phyloP scores from a whole-genome alignment of 2,888 invertebrate species.

The Nephrotoma flavescens region DNA sequence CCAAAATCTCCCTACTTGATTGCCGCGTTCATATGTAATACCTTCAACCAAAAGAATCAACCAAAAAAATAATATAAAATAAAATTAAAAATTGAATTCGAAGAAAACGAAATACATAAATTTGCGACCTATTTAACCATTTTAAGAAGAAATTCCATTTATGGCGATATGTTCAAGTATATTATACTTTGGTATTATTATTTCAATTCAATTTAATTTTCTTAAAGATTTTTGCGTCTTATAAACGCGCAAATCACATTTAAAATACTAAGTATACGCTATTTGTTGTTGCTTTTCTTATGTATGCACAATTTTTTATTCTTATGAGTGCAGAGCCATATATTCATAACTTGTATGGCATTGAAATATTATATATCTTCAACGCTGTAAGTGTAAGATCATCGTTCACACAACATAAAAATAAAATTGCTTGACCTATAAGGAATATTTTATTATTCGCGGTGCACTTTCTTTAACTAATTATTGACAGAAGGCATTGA shows the following conservation, averaged over 20 bases:
- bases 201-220: background rate
- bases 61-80: background rate
- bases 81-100: background rate
- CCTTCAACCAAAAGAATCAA: background rate
- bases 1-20: background rate
- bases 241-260: background rate
- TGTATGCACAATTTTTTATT: background rate
- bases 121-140: slow-evolving; percentile 4
- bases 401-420: background rate
- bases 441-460: background rate
- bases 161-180: background rate
- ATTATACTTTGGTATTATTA: background rate
- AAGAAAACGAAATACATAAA: background rate
- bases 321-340: background rate
- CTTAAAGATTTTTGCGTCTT: background rate
- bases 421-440: background rate
- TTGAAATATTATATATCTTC: background rate
- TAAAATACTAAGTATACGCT: background rate
- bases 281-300: background rate
- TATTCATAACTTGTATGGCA: background rate
- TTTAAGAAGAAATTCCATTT: slow-evolving; percentile 3
- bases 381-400: background rate
- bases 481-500: background rate
- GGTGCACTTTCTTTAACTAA: background rate
- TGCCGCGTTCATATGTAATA: background rate